phyloP scores from a whole-genome alignment of 2,113 vertebrate species.

The Coreoperca whiteheadi region DNA sequence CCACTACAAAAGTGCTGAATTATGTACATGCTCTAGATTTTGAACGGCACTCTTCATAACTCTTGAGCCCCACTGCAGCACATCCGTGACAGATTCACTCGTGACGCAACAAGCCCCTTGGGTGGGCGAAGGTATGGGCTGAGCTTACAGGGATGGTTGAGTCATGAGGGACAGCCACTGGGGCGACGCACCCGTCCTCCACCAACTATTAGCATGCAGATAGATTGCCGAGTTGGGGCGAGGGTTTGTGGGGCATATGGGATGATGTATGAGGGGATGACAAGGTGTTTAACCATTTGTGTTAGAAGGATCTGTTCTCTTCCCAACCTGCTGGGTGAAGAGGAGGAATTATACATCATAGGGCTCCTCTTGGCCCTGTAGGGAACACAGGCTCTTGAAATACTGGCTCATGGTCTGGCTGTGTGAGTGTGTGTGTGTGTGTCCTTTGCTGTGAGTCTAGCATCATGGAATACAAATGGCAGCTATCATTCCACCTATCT shows the following conservation, averaged over 20 bases:
- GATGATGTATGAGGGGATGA: conserved; percentile 59
- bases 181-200: conserved; percentile 7
- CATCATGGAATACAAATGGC: conserved; percentile 47
- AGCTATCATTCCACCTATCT: conserved; percentile 36
- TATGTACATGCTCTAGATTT: conserved; percentile 46
- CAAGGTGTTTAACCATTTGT: conserved; percentile 62
- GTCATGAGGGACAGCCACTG: conserved; percentile 35
- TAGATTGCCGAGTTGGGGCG: conserved; percentile 22
- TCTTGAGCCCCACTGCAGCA: background rate
- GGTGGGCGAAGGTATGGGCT: background rate
- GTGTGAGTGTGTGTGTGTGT: background rate
- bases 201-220: conserved; percentile 51
- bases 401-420: conserved; percentile 30
- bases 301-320: conserved; percentile 34
- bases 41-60: conserved; percentile 39
- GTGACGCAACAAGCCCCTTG: background rate
- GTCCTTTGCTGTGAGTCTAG: conserved; percentile 19
- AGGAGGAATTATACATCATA: conserved; percentile 45
- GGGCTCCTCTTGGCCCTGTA: conserved; percentile 24
- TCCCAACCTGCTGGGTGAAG: conserved; percentile 27
- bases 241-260: conserved; percentile 25
- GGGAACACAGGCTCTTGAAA: conserved; percentile 39
- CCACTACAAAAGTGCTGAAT: conserved; percentile 41
- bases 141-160: conserved; percentile 39
- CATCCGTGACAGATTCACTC: conserved; percentile 46